phyloP scores from a whole-genome alignment of 2,797 vertebrate genomes.

The Pogoniulus pusillus region DNA sequence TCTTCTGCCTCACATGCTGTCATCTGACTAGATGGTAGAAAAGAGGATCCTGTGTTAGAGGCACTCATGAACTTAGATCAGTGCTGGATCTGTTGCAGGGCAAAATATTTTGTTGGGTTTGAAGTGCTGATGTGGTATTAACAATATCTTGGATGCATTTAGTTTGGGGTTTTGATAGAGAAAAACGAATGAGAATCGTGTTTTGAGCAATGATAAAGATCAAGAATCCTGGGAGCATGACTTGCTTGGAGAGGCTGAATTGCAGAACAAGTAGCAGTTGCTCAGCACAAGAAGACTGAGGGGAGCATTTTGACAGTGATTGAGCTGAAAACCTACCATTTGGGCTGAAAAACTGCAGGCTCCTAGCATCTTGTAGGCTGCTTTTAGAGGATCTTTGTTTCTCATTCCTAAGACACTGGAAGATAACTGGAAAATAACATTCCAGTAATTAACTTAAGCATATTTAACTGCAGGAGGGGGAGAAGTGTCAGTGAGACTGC shows the following conservation, averaged over 20 bases:
- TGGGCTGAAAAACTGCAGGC: background rate
- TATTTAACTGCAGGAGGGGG: background rate
- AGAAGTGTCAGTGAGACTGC: background rate
- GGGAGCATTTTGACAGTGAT: background rate
- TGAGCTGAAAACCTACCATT: background rate
- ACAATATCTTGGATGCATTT: background rate
- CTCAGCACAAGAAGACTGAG: background rate
- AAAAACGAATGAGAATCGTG: background rate
- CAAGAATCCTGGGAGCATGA: background rate
- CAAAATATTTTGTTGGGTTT: background rate
- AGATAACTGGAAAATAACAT: background rate
- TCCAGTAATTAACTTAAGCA: background rate
- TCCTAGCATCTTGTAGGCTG: background rate
- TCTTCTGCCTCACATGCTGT: background rate
- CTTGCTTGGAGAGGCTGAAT: background rate
- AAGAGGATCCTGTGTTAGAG: rapidly evolving
- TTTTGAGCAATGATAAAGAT: background rate
- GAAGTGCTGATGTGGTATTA: background rate
- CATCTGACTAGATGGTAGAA: background rate
- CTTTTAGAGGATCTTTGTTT: background rate
- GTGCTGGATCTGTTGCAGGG: background rate
- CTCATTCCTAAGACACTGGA: background rate
- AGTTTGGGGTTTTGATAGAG: background rate
- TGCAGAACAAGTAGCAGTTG: background rate
- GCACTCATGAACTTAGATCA: background rate